A percentile compares a stretch with the other conserved stretches of the same genome.
Conservation (phyloP, 1,140 invertebrate genomes). For the Liolophura sinensis region DNA sequence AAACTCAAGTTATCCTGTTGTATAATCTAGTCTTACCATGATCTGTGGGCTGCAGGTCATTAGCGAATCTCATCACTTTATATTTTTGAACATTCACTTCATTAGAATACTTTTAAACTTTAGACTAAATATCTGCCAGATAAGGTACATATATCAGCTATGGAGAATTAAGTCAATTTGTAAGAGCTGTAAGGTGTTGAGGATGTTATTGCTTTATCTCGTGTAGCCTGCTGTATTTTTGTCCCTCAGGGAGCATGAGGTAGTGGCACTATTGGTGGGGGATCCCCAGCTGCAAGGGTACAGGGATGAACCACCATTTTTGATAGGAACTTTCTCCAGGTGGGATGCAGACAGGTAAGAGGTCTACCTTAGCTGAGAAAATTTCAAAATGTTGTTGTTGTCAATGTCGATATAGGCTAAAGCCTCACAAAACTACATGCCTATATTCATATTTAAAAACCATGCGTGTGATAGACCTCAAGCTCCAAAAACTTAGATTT, state of each 20-base stretch:
- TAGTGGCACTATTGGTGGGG: slow-evolving; percentile 77
- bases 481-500: too few relatives aligned
- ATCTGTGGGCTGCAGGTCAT: too few relatives aligned
- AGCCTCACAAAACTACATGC: too few relatives aligned
- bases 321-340: slow-evolving; percentile 63
- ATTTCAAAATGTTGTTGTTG: slow-evolving; percentile 2
- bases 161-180: slow-evolving; percentile 1
- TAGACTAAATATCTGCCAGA: not conserved
- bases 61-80: too few relatives aligned
- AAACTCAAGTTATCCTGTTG: too few relatives aligned
- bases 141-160: not conserved
- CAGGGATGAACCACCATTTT: slow-evolving; percentile 66
- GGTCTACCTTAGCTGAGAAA: not conserved
- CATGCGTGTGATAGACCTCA: too few relatives aligned
- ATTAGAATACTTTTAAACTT: too few relatives aligned
- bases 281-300: slow-evolving; percentile 90
- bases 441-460: too few relatives aligned
- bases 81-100: too few relatives aligned
- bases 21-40: too few relatives aligned
- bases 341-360: slow-evolving; percentile 83
- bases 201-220: not conserved
- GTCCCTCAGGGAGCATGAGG: slow-evolving; percentile 28
- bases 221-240: not conserved
- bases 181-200: not conserved
- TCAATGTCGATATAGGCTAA: too few relatives aligned